Evolutionary conservation across 1,140 invertebrate species (phyloP), one percentile per base, ranked within the genome.

Genomic region (Physella acuta): DNA sequence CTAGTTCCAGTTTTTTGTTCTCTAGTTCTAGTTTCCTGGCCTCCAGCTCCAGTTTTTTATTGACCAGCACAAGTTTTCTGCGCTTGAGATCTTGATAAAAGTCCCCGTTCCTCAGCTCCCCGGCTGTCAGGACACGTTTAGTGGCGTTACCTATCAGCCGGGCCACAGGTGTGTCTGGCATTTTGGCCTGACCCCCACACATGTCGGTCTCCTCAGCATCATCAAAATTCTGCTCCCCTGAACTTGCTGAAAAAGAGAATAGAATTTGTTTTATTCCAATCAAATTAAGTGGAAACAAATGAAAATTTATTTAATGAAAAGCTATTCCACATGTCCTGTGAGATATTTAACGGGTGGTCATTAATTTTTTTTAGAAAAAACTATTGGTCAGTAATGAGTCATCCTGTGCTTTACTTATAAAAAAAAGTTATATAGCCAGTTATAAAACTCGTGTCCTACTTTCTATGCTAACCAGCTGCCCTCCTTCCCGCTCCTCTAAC

Each of bases 31-130:
- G 31, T 34, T 68, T 68, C 30, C 26, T 58, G 20, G 53, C 30
- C 53, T 68, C 65, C 53, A 68, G 65, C 36, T 68, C 65, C 36
- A 68, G 31, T 26, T 68, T 68, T 26, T 26, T 36, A 33, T 58
- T 68, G 17, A 58, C 53, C 1, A 68, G 55, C 8, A 44, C 20
- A 8, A 68, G 26, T 37, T 59, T 56, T 34, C 26, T 31, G n/a
- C 55, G 30, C 36, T 68, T 68, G 3, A 68, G n/a, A 20, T 68
- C 55, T 39, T 68, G 28, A 3, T 36, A 58, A n/a, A 24, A 16
- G 37, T 53, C 17, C n/a, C 37, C 49, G 3, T 3, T 20, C n/a
- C 26, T 34, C 2, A 55, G 14, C 5, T 68, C 65, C 11, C 36
- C 59, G 24, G 52, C 53, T 1, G 65, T 68, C 1, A 68, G 36